Conservation (phyloP, 2,797 vertebrate species). For the Dallia pectoralis region DNA sequence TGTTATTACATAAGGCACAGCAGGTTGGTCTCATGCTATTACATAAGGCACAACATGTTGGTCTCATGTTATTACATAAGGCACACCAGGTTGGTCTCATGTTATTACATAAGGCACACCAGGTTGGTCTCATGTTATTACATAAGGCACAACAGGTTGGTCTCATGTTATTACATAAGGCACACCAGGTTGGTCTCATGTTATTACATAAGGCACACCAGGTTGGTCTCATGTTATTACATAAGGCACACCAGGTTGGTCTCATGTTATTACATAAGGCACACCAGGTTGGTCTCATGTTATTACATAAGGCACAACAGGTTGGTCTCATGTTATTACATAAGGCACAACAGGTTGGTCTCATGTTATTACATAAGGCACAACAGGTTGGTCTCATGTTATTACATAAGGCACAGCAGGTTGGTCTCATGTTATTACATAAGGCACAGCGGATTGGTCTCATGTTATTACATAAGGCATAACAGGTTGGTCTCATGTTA, state of each 20-base stretch:
- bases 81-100: neutral
- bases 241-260: conserved; percentile 42
- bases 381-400: conserved; percentile 15
- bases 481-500: neutral
- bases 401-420: conserved; percentile 53
- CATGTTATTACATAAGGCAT: too few species aligned
- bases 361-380: conserved; percentile 46
- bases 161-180: conserved; percentile 39
- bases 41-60: conserved; percentile 52
- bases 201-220: conserved; percentile 53
- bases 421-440: conserved; percentile 33
- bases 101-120: conserved; percentile 52
- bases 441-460: conserved; percentile 47
- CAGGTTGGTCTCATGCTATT: conserved; percentile 15
- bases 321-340: conserved; percentile 31
- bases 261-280: conserved; percentile 43
- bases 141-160: conserved; percentile 43
- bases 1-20: conserved; percentile 51
- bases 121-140: conserved; percentile 26
- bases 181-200: conserved; percentile 30
- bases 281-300: conserved; percentile 20
- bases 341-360: conserved; percentile 38
- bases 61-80: too few species aligned
- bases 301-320: conserved; percentile 53
- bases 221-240: conserved; percentile 28